Conservation (phyloP, 2,797 vertebrate genomes). For the Xyrichtys novacula region DNA sequence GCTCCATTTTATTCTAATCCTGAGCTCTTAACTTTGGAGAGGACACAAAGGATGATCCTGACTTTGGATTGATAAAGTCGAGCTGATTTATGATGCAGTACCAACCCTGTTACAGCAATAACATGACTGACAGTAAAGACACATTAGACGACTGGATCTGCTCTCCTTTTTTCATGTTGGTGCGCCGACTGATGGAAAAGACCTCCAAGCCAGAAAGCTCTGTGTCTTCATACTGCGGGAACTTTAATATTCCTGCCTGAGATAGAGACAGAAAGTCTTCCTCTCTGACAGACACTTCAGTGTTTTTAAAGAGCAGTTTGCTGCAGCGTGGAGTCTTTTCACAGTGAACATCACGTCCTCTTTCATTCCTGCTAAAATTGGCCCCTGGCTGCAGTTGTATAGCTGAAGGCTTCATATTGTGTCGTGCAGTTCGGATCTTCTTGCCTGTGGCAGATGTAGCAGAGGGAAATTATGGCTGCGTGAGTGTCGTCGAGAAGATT, state of each 20-base stretch:
- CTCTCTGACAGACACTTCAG: not conserved
- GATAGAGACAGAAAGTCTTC: not conserved
- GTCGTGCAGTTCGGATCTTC: conserved; percentile 1
- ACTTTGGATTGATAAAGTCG: too few relatives aligned
- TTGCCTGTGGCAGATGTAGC: conserved; percentile 38
- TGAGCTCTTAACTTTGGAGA: too few relatives aligned
- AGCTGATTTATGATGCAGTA: too few relatives aligned
- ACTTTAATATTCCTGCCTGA: not conserved
- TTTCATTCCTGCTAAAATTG: conserved; percentile 30
- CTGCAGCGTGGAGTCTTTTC: conserved; percentile 11
- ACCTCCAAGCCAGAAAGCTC: not conserved
- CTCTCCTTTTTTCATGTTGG: not conserved
- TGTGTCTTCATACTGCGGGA: not conserved
- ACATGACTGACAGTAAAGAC: too few relatives aligned
- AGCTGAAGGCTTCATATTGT: conserved; percentile 47
- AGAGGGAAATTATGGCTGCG: conserved; percentile 25
- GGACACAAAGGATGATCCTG: too few relatives aligned
- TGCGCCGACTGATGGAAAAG: not conserved
- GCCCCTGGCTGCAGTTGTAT: conserved; percentile 40
- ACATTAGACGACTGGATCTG: too few relatives aligned
- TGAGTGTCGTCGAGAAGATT: not conserved
- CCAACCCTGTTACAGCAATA: too few relatives aligned
- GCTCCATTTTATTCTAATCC: too few relatives aligned
- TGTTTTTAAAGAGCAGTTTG: conserved; percentile 12
- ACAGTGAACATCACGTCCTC: conserved; percentile 29